Evolutionary conservation across 2,888 invertebrate genomes (phyloP), one percentile per base, ranked within the genome.

Genomic region (Dysmachus trigonus): DNA sequence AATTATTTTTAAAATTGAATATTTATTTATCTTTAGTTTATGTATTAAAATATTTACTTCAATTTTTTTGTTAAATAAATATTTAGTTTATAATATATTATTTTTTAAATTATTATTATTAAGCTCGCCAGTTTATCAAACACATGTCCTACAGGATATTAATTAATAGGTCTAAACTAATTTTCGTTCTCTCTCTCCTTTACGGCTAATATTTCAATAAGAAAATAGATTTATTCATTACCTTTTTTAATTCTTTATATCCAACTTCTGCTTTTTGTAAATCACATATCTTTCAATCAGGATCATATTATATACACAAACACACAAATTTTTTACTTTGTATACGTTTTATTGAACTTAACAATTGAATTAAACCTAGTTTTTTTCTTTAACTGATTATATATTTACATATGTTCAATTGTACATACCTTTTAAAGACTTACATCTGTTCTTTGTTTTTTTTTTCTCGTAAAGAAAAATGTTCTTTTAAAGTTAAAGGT

Each of bases 61-160:
- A 93, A 93, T 93, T 83, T 88, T 27, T 85, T 86, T 91, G 91
- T 90, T 91, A 91, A 92, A 87, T 86, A 92, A 90, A 89, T 89
- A 88, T 90, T 89, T 88, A 89, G 88, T 89, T 90, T 89, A 89
- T 89, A 62, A 82, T 87, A 87, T 88, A 89, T 89, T 89, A 89
- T 88, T 89, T 89, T 89, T 89, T 62, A 93, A 90, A 90, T 93
- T 93, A 92, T 90, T 90, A 88, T 92, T 93, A 94, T 93, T 93
- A 95, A 95, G 91, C 94, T 93, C 93, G 94, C 93, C 93, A 95
- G 95, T 95, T 95, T 95, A 95, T 92, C 94, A 95, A 95, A 95
- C 95, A 95, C 95, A 95, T 95, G 93, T 94, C 94, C 94, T 95
- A 93, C 93, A 93, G n/a, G 94, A 88, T 88, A n/a, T 89, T 92